Base-by-base conservation (phyloP, 1,140 invertebrate genomes). In the Chironomus striatipennis region DNA sequence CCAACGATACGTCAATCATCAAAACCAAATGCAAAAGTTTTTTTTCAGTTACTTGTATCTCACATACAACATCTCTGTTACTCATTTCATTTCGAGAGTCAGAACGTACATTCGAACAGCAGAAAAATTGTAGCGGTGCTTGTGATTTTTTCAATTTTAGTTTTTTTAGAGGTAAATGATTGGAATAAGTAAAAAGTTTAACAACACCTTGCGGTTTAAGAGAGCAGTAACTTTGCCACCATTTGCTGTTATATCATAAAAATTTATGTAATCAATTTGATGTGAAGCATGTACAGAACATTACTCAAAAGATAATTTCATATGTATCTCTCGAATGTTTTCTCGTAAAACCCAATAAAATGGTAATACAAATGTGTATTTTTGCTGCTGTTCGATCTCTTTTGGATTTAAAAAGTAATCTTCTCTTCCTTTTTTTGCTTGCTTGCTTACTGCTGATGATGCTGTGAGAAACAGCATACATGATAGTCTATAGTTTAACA, bases 171-270 rank as follows among this genome's bases (percentile, higher is more conserved):
- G 12, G 9, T 57, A n/a, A 57, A 57, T 15, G 47, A n/a, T 57
- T 57, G 47, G 47, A 57, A 57, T 57, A 57, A 57, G 47, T 57
- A 57, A 57, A 57, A 57, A 57, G 47, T 57, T 57, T 57, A 57
- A 57, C 47, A 57, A 57, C 47, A 57, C 47, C 47, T 57, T 57
- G 47, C 47, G 12, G 47, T 57, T 57, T 34, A 2, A 34, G 24
- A 34, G 24, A 34, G 24, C 24, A 34, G 24, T 34, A 57, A 57
- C 12, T n/a, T 57, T 57, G 47, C 47, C 47, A 57, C 47, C 47
- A 57, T 57, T 57, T 57, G 47, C 47, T 57, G 47, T 57, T 57
- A 57, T 57, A 57, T 57, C 47, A 57, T 57, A 57, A 57, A 57
- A 57, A 57, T 57, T 57, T 57, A 57, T 57, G 12, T 57, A 57